Conservation (phyloP, 2,888 invertebrate genomes). For the Candidula unifasciata region DNA sequence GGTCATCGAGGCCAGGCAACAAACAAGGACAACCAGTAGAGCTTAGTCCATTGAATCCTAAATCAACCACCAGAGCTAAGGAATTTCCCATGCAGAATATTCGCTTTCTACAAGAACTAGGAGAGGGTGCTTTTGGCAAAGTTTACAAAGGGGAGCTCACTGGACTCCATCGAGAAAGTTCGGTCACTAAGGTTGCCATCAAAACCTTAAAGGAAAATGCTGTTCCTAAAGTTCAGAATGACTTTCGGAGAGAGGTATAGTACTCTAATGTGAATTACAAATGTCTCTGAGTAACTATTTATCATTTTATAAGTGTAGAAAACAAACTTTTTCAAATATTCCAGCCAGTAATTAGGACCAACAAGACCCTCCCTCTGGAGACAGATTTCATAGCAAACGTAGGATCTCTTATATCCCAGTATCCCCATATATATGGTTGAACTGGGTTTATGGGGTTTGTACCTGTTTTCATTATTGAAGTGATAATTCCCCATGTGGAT, state of each 20-base stretch:
- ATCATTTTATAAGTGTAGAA: too few species aligned
- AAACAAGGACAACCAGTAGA: conserved; percentile 65
- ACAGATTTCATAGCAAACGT: too few species aligned
- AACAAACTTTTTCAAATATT: too few species aligned
- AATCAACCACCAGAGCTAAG: conserved; percentile 82
- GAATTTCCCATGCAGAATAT: conserved; percentile 91
- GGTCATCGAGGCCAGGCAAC: conserved; percentile 56
- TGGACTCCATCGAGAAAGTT: conserved; percentile 74
- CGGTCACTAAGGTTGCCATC: conserved; percentile 88
- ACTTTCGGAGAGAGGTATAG: conserved; percentile 88
- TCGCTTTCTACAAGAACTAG: conserved; percentile 74
- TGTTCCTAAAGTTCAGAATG: conserved; percentile 91
- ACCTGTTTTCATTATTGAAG: too few species aligned
- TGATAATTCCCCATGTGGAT: too few species aligned
- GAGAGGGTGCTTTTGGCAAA: conserved; percentile 93
- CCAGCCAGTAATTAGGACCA: too few species aligned
- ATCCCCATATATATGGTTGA: too few species aligned
- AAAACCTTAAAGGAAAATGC: conserved; percentile 96
- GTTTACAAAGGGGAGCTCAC: conserved; percentile 93
- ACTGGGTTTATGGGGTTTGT: too few species aligned
- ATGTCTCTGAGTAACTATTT: too few species aligned
- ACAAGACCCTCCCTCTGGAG: too few species aligned
- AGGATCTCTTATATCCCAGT: too few species aligned
- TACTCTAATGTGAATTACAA: too few species aligned
- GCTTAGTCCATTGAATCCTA: conserved; percentile 71